Evolutionary conservation across 2,113 vertebrate species (phyloP).

Genomic region (Ornithorhynchus anatinus): DNA sequence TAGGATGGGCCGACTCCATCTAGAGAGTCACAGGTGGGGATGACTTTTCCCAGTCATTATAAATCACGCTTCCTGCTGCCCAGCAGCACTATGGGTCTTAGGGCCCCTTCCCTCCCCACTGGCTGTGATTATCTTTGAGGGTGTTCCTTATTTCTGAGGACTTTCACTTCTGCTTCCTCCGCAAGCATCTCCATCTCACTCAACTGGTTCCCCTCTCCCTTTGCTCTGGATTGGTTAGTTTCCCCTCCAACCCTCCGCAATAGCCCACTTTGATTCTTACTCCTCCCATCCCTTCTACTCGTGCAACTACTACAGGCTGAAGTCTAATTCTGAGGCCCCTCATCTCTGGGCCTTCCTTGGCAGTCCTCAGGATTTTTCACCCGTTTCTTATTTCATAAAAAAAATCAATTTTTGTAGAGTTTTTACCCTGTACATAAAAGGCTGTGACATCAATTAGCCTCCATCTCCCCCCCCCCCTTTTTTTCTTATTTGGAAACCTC

Average conservation of each 20-base stretch:
- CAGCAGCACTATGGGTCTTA: no score
- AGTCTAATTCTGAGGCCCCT: constrained; percentile 53
- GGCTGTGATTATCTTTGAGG: no score
- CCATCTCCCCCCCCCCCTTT: constrained; percentile 49
- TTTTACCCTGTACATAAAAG: constrained; percentile 87
- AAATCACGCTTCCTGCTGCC: not conserved
- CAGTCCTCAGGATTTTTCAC: constrained; percentile 47
- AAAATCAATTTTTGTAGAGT: constrained; percentile 80
- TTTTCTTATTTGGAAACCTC: constrained; percentile 82
- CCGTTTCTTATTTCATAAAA: constrained; percentile 74
- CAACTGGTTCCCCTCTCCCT: no score
- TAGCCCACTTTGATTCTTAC: no score
- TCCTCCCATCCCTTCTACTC: no score
- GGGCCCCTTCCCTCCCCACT: no score
- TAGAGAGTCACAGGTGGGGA: not conserved
- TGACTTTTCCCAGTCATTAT: not conserved
- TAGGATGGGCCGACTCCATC: rapidly evolving
- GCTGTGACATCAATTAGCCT: constrained; percentile 90
- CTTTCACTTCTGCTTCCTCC: no score
- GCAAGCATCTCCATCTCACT: no score
- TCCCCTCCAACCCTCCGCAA: no score
- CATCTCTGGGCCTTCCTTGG: no score
- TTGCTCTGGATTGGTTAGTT: no score
- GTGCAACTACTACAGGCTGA: constrained; percentile 56
- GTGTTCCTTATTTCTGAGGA: no score